phyloP scores from a whole-genome alignment of 2,113 vertebrate genomes.

The Fregata magnificens region DNA sequence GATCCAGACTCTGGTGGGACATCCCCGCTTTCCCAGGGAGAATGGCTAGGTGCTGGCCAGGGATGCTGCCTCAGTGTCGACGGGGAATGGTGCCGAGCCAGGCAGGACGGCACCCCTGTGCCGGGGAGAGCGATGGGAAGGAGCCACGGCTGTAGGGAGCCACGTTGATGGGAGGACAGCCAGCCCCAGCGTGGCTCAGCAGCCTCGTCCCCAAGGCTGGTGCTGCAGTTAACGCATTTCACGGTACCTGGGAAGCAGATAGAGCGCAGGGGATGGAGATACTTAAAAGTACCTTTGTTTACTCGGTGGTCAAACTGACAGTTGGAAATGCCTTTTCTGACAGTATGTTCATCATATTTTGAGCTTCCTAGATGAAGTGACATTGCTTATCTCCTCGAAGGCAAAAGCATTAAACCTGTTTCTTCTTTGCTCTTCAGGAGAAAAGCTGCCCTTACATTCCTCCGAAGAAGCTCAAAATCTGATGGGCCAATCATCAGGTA shows the following conservation, averaged over 20 bases:
- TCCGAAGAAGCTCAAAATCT: constrained; percentile 89
- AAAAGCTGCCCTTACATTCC: constrained; percentile 88
- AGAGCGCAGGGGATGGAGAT: not conserved
- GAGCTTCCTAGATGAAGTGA: constrained; percentile 84
- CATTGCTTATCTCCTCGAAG: constrained; percentile 83
- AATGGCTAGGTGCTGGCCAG: fast-evolving
- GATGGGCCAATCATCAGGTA: constrained; percentile 86
- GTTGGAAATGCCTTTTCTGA: constrained; percentile 44
- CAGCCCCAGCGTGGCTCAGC: not conserved
- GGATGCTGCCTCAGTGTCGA: not conserved
- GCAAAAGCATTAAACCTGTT: constrained; percentile 81
- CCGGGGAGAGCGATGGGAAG: not conserved
- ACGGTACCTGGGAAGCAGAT: not conserved
- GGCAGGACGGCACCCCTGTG: fast-evolving
- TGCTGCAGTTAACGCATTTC: not conserved
- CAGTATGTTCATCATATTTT: constrained; percentile 76
- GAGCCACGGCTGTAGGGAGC: fast-evolving
- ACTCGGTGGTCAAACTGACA: not conserved
- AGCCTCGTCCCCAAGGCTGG: not conserved
- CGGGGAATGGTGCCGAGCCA: fast-evolving
- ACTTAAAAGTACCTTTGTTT: not conserved
- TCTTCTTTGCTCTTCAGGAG: constrained; percentile 88
- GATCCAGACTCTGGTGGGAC: not conserved
- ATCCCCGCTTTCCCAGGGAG: fast-evolving
- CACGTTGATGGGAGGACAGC: fast-evolving